phyloP scores from a whole-genome alignment of 1,140 invertebrate species.

The Lordiphosa mommai region DNA sequence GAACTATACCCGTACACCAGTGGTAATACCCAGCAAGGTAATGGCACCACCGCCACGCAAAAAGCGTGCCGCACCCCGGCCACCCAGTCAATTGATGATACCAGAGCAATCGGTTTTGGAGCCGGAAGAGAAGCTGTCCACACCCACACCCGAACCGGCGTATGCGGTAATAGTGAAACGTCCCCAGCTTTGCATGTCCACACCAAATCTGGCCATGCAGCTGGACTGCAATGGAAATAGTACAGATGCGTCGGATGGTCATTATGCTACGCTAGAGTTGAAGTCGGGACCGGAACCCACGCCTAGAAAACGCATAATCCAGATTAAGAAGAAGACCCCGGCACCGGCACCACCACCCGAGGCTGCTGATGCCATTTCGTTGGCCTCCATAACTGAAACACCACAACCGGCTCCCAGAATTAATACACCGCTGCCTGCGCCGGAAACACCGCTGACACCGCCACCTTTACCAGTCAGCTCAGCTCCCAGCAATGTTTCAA shows the following conservation, averaged over 20 bases:
- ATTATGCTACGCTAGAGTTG: slow-evolving; percentile 58
- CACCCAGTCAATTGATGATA: slow-evolving; percentile 69
- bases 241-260: slow-evolving; percentile 24
- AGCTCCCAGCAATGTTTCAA: slow-evolving; percentile 55
- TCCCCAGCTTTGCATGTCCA: slow-evolving; percentile 70
- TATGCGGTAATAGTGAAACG: slow-evolving; percentile 59
- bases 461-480: slow-evolving; percentile 23
- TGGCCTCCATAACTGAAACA: slow-evolving; percentile 42
- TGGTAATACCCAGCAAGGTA: slow-evolving; percentile 47
- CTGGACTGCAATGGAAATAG: slow-evolving; percentile 51
- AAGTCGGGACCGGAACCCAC: slow-evolving; percentile 63
- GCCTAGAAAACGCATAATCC: slow-evolving; percentile 57
- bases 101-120: slow-evolving; percentile 60
- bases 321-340: slow-evolving; percentile 65
- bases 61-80: slow-evolving; percentile 71
- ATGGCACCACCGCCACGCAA: slow-evolving; percentile 67
- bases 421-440: slow-evolving; percentile 35
- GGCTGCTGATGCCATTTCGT: slow-evolving; percentile 45
- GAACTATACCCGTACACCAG: slow-evolving; percentile 65
- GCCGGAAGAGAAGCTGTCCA: slow-evolving; percentile 6
- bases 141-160: slow-evolving; percentile 26
- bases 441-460: not conserved
- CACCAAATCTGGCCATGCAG: slow-evolving; percentile 61
- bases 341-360: slow-evolving; percentile 62
- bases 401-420: slow-evolving; percentile 57